Conservation (phyloP, 1,140 invertebrate genomes). For the Drosophila aff. region DNA sequence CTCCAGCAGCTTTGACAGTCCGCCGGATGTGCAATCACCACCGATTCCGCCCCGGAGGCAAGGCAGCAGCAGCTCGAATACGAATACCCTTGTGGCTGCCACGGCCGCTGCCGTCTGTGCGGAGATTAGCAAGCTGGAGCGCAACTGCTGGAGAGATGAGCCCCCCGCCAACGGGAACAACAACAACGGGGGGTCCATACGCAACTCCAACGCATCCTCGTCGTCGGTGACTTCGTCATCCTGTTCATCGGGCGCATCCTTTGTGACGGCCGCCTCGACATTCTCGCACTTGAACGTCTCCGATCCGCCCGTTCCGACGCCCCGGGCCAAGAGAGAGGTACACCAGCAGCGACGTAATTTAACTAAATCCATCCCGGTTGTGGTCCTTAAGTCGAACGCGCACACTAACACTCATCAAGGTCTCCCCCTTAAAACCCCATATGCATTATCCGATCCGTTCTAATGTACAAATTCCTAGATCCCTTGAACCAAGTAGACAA, state of each 20-base stretch:
- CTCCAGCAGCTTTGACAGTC: slow-evolving; percentile 70
- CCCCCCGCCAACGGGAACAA: slow-evolving; percentile 27
- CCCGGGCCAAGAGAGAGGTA: slow-evolving; percentile 83
- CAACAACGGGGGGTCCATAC: slow-evolving; percentile 34
- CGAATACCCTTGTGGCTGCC: slow-evolving; percentile 67
- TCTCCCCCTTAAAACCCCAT: background rate
- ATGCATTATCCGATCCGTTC: background rate
- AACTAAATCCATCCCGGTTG: slow-evolving; percentile 63
- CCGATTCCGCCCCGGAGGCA: slow-evolving; percentile 79
- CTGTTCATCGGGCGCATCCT: slow-evolving; percentile 73
- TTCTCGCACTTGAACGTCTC: slow-evolving; percentile 75
- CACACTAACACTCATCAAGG: slow-evolving; percentile 57
- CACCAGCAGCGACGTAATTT: slow-evolving; percentile 64
- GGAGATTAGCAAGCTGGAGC: slow-evolving; percentile 74
- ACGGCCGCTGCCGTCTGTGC: slow-evolving; percentile 76
- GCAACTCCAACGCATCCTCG: slow-evolving; percentile 63
- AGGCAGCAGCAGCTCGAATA: slow-evolving; percentile 48
- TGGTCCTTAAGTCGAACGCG: slow-evolving; percentile 47
- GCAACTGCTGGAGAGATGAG: slow-evolving; percentile 77
- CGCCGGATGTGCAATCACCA: slow-evolving; percentile 81
- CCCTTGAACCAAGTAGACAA: background rate
- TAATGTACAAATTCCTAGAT: background rate
- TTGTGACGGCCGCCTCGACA: slow-evolving; percentile 76
- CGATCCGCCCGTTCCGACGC: slow-evolving; percentile 75
- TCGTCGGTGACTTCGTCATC: slow-evolving; percentile 57